Base-by-base conservation (phyloP, 2,888 invertebrate species). In the Nemotelus pantherinus region DNA sequence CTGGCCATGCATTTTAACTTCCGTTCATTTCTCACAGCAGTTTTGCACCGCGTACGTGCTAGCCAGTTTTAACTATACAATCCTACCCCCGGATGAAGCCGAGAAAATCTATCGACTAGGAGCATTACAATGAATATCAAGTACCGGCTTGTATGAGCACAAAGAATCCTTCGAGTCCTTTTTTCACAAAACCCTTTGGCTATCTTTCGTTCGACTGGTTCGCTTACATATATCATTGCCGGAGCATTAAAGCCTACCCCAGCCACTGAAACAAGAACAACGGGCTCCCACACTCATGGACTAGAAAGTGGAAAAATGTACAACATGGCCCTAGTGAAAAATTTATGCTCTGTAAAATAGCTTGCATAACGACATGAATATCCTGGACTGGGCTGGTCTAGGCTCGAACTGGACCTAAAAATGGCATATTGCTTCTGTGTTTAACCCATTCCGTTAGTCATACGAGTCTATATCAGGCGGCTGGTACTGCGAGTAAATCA, bases 111-210 rank as follows among this genome's bases (percentile, higher is more conserved):
- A 68, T 68, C 63, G 43, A 50, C 39, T 68, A 6, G 39, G 50
- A 68, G 39, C 68, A 68, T 68, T 68, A 68, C 50, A 50, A 68
- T 50, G 68, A 68, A 68, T 68, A 68, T 68, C 68, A 68, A 68
- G 68, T 68, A 39, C 50, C 39, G 25, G 25, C 50, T 47, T 3
- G 39, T 63, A 63, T 9, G 43, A 6, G 63, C 63, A 41, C 39
- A 57, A 48, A 44, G 68, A 25, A 50, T 50, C n/a, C 39, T 41
- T 39, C 39, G 68, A 50, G 41, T 68, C 68, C 68, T 53, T 68
- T 68, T 45, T 45, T 68, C 43, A 9, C 39, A 63, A 39, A 63
- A 7, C 68, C 68, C 68, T 10, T 68, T 50, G 53, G 68, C 68
- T 68, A 68, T 68, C 68, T 68, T 7, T 4, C 43, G 7, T 4